Evolutionary conservation across 2,113 vertebrate genomes (phyloP).

Genomic region (Eretmochelys imbricata): DNA sequence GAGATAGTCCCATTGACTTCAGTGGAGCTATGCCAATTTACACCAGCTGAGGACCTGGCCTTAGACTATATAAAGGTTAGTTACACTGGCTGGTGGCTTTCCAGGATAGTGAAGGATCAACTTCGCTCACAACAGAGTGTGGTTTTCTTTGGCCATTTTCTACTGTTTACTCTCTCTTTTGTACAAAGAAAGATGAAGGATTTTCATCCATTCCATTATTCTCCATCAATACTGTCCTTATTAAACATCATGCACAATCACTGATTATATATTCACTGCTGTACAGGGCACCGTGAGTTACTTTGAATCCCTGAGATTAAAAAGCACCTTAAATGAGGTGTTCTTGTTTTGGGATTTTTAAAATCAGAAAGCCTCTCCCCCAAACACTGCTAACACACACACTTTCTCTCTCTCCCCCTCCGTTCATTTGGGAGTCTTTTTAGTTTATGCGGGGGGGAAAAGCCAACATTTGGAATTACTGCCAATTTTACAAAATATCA

Average conservation of each 20-base stretch:
- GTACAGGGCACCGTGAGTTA: not conserved
- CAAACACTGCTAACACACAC: not conserved
- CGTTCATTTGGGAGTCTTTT: not conserved
- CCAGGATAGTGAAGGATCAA: not conserved
- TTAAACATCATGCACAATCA: not conserved
- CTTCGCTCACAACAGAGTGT: not conserved
- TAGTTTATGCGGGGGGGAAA: not conserved
- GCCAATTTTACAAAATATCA: not conserved
- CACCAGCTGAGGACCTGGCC: not conserved
- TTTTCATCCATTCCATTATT: not conserved
- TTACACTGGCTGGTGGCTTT: not conserved
- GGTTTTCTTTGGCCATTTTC: not conserved
- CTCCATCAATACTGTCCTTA: not conserved
- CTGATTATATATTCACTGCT: not conserved
- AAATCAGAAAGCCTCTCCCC: not conserved
- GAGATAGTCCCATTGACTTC: not conserved
- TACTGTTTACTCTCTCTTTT: not conserved
- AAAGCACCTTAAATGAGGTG: not conserved
- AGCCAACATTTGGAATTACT: not conserved
- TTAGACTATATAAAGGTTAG: not conserved
- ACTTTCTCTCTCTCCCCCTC: fast-evolving
- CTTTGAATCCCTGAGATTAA: not conserved
- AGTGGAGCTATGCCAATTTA: not conserved
- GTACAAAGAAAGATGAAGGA: not conserved
- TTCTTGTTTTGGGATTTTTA: not conserved